Evolutionary conservation across 2,113 vertebrate species (phyloP).

Genomic region (Anser cygnoides): DNA sequence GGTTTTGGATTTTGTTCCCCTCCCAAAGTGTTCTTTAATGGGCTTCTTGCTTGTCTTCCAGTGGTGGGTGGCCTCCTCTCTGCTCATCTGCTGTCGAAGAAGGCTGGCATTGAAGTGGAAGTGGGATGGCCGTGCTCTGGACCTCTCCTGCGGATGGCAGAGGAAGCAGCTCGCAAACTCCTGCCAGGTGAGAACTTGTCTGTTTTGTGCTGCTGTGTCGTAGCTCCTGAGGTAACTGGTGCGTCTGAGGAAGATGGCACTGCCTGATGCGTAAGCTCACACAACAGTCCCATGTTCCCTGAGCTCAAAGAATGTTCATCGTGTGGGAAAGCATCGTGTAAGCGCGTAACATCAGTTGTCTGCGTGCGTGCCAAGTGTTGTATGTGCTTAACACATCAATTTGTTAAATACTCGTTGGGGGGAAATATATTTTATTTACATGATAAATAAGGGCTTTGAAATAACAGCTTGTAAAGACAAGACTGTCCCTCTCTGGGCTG

Average conservation of each 20-base stretch:
- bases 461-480: neutral
- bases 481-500: neutral
- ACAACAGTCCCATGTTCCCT: neutral
- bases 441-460: neutral
- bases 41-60: slow-evolving; percentile 26
- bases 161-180: slow-evolving; percentile 93
- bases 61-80: slow-evolving; percentile 97
- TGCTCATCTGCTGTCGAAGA: slow-evolving; percentile 90
- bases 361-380: neutral
- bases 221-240: neutral
- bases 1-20: neutral
- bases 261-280: neutral
- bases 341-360: neutral
- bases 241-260: neutral
- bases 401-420: neutral
- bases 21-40: neutral
- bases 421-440: neutral
- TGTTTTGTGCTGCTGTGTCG: neutral
- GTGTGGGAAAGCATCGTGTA: no score
- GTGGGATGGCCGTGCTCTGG: slow-evolving; percentile 93
- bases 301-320: neutral
- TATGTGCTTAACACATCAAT: fast-evolving
- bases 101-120: slow-evolving; percentile 88
- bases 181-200: slow-evolving; percentile 84
- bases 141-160: slow-evolving; percentile 94